Conservation (phyloP, 2,797 vertebrate genomes). For the Zalophus californianus region DNA sequence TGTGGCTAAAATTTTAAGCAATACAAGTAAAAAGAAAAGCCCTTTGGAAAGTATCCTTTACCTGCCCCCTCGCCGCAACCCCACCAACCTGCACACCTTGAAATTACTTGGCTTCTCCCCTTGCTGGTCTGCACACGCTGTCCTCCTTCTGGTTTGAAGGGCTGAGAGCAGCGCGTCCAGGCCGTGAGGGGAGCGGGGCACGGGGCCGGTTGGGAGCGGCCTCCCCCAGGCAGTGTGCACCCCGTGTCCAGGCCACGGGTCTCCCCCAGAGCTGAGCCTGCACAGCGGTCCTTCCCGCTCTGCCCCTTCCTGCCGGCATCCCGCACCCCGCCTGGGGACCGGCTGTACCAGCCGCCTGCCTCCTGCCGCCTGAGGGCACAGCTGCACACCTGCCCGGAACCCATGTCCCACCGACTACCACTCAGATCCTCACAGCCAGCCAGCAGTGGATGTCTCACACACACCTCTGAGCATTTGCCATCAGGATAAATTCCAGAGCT, state of each 20-base stretch:
- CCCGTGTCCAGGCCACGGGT: neutral
- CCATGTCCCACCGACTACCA: fast-evolving
- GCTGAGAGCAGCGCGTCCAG: neutral
- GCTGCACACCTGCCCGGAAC: neutral
- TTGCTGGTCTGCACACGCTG: fast-evolving
- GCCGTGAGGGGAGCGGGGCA: fast-evolving
- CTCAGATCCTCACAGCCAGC: neutral
- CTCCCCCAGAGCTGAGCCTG: neutral
- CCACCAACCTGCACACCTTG: neutral
- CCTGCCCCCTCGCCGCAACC: neutral
- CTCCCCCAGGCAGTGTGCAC: neutral
- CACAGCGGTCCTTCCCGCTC: neutral
- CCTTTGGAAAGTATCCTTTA: neutral
- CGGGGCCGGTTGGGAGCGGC: fast-evolving
- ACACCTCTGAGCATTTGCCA: no score
- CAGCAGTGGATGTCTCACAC: no score
- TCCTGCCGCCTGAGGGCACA: neutral
- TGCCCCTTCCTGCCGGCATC: neutral
- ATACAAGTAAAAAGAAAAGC: neutral
- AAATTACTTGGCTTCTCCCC: neutral
- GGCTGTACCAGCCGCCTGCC: no score
- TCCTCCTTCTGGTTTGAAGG: neutral
- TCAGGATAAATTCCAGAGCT: neutral
- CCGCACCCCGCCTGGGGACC: no score
- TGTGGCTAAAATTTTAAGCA: neutral